These are phyloP conservation scores for Tetropium fuscum DNA, from an alignment of 2,888 invertebrate genomes.

Conservation along the genomic window DNA sequence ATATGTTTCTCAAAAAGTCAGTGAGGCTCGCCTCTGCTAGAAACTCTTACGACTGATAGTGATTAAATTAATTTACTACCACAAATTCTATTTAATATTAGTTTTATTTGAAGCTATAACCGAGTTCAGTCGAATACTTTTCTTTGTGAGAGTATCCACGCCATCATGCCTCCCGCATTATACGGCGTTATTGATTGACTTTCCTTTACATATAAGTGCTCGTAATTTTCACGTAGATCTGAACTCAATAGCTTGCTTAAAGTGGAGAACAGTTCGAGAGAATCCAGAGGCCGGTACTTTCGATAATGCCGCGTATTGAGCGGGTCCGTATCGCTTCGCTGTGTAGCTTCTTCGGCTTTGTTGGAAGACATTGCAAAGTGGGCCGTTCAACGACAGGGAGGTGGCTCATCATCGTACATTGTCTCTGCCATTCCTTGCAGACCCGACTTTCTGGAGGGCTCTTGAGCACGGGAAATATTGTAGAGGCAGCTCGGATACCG, in stretches of 20 bases:
- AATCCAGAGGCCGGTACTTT: constrained; percentile 26
- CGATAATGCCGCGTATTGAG: constrained; percentile 29
- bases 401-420: constrained; percentile 43
- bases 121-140: no score
- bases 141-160: no score
- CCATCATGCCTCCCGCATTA: no score
- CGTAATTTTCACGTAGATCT: constrained; percentile 11
- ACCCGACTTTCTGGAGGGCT: constrained; percentile 39
- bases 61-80: no score
- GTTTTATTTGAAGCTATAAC: no score
- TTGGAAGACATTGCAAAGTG: constrained; percentile 38
- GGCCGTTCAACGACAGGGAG: constrained; percentile 38
- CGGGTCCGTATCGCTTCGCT: constrained; percentile 30
- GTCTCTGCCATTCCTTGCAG: constrained; percentile 38
- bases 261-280: neutral
- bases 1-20: no score
- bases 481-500: constrained; percentile 24
- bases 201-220: no score
- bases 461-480: constrained; percentile 41
- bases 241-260: constrained; percentile 1
- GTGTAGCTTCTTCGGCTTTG: constrained; percentile 32
- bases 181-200: no score
- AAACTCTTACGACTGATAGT: no score
- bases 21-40: no score
- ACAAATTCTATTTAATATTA: no score